Conservation (phyloP, 2,113 vertebrate species). For the Callospermophilus lateralis region DNA sequence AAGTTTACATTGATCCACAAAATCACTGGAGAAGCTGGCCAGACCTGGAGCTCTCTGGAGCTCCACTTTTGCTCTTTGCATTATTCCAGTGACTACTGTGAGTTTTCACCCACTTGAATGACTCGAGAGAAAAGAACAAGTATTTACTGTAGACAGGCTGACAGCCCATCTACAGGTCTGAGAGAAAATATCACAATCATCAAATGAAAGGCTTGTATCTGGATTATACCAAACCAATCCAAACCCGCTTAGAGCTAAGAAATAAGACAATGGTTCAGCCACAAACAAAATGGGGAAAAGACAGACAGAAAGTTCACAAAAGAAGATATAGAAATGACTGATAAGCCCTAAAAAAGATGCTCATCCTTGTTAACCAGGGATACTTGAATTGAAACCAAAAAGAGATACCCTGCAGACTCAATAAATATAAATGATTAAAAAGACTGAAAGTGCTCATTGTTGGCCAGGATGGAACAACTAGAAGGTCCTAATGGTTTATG, state of each 20-base stretch:
- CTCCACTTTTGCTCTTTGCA: not conserved
- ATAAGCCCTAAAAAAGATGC: not conserved
- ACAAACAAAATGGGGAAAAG: not conserved
- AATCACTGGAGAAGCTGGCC: not conserved
- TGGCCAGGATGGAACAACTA: not conserved
- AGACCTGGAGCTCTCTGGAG: not conserved
- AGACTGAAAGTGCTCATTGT: not conserved
- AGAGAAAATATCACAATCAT: not conserved
- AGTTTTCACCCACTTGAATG: not conserved
- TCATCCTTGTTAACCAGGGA: not conserved
- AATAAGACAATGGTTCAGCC: not conserved
- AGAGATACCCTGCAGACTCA: not conserved
- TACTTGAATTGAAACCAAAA: not conserved
- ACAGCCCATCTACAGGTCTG: not conserved
- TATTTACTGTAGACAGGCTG: not conserved
- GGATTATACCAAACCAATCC: not conserved
- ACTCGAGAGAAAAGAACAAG: not conserved
- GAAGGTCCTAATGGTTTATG: not conserved
- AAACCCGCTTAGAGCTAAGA: not conserved
- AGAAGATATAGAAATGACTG: not conserved
- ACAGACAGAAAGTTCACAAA: not conserved
- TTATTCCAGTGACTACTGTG: not conserved
- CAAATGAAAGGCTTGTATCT: not conserved
- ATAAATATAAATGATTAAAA: not conserved
- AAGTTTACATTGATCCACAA: not conserved